phyloP scores from a whole-genome alignment of 2,888 invertebrate genomes.

The Cremastinae sp. region DNA sequence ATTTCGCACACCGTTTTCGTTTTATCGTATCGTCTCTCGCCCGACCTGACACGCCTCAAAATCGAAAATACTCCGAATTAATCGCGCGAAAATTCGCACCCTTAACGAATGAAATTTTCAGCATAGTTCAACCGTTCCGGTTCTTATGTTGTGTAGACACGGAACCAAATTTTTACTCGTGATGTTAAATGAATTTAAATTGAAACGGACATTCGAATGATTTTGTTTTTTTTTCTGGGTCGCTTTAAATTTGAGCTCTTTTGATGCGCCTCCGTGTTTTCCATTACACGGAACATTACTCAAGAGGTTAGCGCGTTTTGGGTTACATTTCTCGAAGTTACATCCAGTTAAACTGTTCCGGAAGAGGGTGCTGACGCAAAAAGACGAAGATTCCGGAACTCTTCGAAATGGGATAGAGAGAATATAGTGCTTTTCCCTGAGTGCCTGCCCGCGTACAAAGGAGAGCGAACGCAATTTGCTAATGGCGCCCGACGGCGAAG shows the following conservation, averaged over 20 bases:
- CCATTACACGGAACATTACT: conserved; percentile 30
- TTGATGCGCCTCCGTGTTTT: conserved; percentile 25
- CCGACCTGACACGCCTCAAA: conserved; percentile 68
- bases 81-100: conserved; percentile 66
- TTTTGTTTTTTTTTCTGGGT: too few species aligned
- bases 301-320: conserved; percentile 5
- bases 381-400: conserved; percentile 46
- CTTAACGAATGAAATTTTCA: conserved; percentile 13
- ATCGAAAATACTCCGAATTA: conserved; percentile 74
- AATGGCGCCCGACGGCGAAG: conserved; percentile 62
- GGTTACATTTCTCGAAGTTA: neutral
- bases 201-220: too few species aligned
- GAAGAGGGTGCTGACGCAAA: conserved; percentile 51
- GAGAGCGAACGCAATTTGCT: conserved; percentile 64
- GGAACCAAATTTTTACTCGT: too few species aligned
- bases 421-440: conserved; percentile 15
- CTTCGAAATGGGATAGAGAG: conserved; percentile 47
- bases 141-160: too few species aligned
- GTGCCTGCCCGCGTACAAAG: conserved; percentile 8
- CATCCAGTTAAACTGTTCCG: conserved; percentile 11
- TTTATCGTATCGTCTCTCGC: conserved; percentile 34
- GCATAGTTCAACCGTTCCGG: neutral
- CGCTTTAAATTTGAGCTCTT: too few species aligned
- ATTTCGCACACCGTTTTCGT: conserved; percentile 47
- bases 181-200: too few species aligned